Conservation (phyloP, 2,888 invertebrate genomes). For the Pasiphila rectangulata region DNA sequence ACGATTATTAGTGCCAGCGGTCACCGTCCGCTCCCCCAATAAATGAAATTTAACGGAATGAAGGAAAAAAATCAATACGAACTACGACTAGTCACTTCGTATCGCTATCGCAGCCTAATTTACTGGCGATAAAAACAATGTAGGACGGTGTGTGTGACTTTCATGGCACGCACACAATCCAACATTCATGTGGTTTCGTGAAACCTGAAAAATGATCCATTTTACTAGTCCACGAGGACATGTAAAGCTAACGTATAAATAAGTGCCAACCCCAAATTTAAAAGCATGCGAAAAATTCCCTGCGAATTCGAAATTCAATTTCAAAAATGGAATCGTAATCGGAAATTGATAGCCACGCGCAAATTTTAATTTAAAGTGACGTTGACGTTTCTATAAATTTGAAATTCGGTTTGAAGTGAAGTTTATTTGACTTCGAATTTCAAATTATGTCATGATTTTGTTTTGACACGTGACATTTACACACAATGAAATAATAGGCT, state of each 20-base stretch:
- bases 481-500: no score
- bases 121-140: constrained; percentile 76
- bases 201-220: constrained; percentile 42
- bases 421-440: no score
- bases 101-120: constrained; percentile 75
- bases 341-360: background rate
- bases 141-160: constrained; percentile 48
- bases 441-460: background rate
- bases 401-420: background rate
- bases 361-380: constrained; percentile 2
- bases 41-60: constrained; percentile 81
- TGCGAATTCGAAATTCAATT: background rate
- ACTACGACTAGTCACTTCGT: constrained; percentile 50
- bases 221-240: no score
- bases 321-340: background rate
- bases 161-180: constrained; percentile 35
- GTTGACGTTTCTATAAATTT: constrained; percentile 7
- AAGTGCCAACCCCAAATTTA: no score
- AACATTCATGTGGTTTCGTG: constrained; percentile 69
- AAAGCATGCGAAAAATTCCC: background rate
- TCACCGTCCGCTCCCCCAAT: constrained; percentile 71
- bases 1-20: no score
- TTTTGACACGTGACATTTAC: background rate
- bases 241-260: no score
- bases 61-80: constrained; percentile 80